Conservation (phyloP, 2,113 vertebrate species). For the Junco hyemalis region DNA sequence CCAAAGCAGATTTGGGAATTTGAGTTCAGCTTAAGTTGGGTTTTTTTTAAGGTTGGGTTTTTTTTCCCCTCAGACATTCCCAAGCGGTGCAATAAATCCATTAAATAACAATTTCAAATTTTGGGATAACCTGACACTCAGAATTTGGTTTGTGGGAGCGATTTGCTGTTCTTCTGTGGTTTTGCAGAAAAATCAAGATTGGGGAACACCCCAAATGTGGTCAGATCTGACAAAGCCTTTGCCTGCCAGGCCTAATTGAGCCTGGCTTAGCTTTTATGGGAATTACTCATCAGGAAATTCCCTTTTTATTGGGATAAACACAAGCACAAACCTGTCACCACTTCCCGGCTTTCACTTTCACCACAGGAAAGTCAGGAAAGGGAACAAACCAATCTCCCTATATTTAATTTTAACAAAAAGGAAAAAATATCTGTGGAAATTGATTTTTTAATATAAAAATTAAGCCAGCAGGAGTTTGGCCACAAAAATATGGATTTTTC, state of each 20-base stretch:
- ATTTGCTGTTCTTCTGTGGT: background rate
- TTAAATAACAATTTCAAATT: background rate
- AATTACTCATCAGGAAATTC: background rate
- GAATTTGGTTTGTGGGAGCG: rapidly evolving
- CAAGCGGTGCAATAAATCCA: background rate
- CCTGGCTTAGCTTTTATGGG: background rate
- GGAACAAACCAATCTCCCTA: rapidly evolving
- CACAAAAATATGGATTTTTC: background rate
- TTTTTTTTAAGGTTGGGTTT: background rate
- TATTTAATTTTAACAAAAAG: background rate
- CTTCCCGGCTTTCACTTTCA: background rate
- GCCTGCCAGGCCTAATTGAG: background rate
- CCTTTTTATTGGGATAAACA: background rate
- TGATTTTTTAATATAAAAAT: background rate
- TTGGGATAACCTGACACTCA: no score
- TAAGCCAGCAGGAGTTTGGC: rapidly evolving
- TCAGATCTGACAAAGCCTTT: background rate
- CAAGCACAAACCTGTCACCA: rapidly evolving
- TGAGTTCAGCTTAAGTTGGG: background rate
- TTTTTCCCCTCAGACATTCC: background rate
- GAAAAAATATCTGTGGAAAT: background rate
- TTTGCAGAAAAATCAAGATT: background rate
- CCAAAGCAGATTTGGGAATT: background rate
- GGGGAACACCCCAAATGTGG: background rate
- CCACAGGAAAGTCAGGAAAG: rapidly evolving